phyloP scores from a whole-genome alignment of 2,888 invertebrate species.

The Machimus rusticus region DNA sequence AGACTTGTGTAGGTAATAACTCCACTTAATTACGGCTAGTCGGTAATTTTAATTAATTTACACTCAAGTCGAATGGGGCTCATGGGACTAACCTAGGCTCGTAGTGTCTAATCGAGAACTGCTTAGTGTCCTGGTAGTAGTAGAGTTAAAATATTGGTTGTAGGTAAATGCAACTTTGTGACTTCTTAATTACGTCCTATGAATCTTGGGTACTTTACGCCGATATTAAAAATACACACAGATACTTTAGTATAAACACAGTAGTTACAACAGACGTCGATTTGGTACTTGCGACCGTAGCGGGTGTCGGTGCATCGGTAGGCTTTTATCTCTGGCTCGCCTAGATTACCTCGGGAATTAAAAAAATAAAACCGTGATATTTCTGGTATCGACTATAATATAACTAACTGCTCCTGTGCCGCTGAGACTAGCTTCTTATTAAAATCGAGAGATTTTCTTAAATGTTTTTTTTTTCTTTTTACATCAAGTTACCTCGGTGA shows the following conservation, averaged over 20 bases:
- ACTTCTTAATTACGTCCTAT: neutral
- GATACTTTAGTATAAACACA: slow-evolving; percentile 32
- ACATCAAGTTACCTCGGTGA: slow-evolving; percentile 26
- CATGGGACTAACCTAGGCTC: slow-evolving; percentile 15
- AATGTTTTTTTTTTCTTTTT: neutral
- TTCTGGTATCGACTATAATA: slow-evolving; percentile 7
- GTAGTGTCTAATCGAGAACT: neutral
- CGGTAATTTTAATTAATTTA: neutral
- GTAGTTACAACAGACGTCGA: slow-evolving; percentile 19
- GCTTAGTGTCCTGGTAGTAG: neutral
- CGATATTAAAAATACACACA: slow-evolving; percentile 32
- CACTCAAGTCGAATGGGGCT: neutral
- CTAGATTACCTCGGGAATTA: slow-evolving; percentile 10
- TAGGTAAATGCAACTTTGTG: neutral
- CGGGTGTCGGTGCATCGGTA: neutral
- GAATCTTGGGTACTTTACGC: neutral
- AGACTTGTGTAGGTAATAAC: slow-evolving; percentile 20
- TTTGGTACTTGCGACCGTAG: neutral
- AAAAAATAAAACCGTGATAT: slow-evolving; percentile 25
- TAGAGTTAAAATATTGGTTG: neutral
- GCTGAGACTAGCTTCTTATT: neutral
- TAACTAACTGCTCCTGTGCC: slow-evolving; percentile 1
- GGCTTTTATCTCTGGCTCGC: neutral
- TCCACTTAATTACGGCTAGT: slow-evolving; percentile 4
- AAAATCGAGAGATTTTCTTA: slow-evolving; percentile 8